Evolutionary conservation across 2,113 vertebrate species (phyloP).

Genomic region (Coptodon bakossiorum): DNA sequence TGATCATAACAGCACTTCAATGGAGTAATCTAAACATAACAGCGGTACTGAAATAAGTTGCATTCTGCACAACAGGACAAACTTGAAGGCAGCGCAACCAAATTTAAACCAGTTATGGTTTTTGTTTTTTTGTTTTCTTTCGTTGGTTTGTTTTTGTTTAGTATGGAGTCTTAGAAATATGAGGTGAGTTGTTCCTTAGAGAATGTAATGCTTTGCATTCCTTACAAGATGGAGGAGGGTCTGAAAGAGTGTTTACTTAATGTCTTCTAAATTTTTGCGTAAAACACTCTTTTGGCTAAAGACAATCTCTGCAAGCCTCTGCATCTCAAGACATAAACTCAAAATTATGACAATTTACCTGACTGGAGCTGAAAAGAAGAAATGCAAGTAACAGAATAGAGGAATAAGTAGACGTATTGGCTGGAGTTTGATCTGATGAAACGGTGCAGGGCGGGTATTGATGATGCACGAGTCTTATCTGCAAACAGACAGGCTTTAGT

Average conservation of each 20-base stretch:
- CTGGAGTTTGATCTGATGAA: slow-evolving; percentile 11
- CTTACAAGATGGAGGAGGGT: not conserved
- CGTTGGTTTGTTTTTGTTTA: not conserved
- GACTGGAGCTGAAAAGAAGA: not conserved
- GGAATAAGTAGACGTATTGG: not conserved
- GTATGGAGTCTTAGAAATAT: not conserved
- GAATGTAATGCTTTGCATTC: not conserved
- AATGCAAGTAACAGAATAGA: not conserved
- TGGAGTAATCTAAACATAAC: not conserved
- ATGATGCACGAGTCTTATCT: slow-evolving; percentile 45
- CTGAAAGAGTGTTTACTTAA: not conserved
- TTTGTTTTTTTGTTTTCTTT: not conserved
- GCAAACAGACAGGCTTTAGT: slow-evolving; percentile 34
- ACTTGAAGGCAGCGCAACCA: not conserved
- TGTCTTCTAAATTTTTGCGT: not conserved
- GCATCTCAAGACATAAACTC: slow-evolving; percentile 1
- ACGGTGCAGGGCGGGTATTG: slow-evolving; percentile 1
- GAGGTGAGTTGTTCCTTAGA: not conserved
- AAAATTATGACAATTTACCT: not conserved
- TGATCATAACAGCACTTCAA: not conserved
- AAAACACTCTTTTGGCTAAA: not conserved
- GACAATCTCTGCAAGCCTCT: not conserved
- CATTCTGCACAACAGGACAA: not conserved
- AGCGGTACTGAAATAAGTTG: not conserved
- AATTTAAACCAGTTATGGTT: not conserved